A percentile compares a stretch with the other conserved stretches of the same genome.
phyloP scores from a whole-genome alignment of 1,140 invertebrate species.

The Lanistes nyassanus region DNA sequence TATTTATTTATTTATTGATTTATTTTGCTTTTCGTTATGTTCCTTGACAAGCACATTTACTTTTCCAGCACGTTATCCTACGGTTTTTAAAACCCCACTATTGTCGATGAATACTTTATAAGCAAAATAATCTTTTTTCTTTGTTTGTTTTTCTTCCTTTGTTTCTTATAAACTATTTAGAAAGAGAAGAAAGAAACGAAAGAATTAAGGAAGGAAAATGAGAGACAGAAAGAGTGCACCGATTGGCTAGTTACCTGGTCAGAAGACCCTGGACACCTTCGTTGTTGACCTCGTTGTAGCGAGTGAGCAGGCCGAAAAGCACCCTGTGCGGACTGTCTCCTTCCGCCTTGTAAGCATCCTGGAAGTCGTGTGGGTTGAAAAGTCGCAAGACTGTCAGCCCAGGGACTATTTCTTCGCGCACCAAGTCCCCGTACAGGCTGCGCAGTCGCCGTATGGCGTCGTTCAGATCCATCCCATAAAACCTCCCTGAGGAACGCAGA shows the following conservation, averaged over 20 bases:
- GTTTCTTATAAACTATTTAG: too few relatives aligned
- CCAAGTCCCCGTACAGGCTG: slow-evolving; percentile 20
- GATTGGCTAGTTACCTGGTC: slow-evolving; percentile 17
- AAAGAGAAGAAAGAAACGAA: not conserved
- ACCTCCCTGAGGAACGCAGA: slow-evolving; percentile 7
- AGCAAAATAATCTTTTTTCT: too few relatives aligned
- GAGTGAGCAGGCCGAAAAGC: slow-evolving; percentile 24
- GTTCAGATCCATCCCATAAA: slow-evolving; percentile 29
- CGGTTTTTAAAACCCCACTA: too few relatives aligned
- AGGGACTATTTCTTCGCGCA: slow-evolving; percentile 31
- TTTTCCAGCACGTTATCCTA: too few relatives aligned
- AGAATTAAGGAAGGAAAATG: not conserved
- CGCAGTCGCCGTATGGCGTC: slow-evolving; percentile 17
- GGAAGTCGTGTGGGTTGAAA: slow-evolving; percentile 23
- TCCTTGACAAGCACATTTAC: too few relatives aligned
- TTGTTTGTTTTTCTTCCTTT: too few relatives aligned
- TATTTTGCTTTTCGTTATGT: too few relatives aligned
- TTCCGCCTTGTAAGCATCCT: slow-evolving; percentile 27
- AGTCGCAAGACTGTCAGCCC: slow-evolving; percentile 20
- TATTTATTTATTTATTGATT: slow-evolving; percentile 3
- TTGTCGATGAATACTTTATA: too few relatives aligned
- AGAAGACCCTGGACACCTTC: slow-evolving; percentile 26
- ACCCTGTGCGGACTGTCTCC: slow-evolving; percentile 24
- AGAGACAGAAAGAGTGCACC: not conserved
- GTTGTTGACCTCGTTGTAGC: slow-evolving; percentile 28